Evolutionary conservation across 2,113 vertebrate genomes (phyloP), one percentile per base, ranked within the genome.

Genomic region (Callipepla californica): DNA sequence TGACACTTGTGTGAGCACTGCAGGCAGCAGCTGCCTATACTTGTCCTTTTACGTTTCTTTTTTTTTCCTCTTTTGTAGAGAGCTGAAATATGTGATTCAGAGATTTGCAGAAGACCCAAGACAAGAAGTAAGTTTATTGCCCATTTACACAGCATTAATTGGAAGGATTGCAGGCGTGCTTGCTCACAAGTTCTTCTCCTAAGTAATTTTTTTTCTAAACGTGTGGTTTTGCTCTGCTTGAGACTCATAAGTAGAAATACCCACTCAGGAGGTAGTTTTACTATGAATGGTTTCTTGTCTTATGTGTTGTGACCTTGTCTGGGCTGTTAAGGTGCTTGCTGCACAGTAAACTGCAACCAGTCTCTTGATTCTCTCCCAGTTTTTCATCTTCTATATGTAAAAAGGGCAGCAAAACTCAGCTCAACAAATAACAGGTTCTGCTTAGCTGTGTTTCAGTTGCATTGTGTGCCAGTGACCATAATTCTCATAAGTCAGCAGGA

Each of bases 81-180:
- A 99, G 92, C 98, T 99, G 96, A 99, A 99, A 89, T 99, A 99
- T 0, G 99, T 99, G 68, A 99, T 99, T 96, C 99, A 99, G 97
- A 99, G 99, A 98, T 99, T 99, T 95, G 99, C 99, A 1, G 98
- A 99, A 95, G 99, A 99, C 87, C 99, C 98, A 0, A 98, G 99
- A 92, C 99, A 99, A 97, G 99, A 99, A 98, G 99, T 99, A 95
- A 98, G 98, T 95, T 50, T 76, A 68, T 17, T 63, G 61, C 13
- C 45, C 44, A 13, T 85, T 91, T 85, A 42, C 47, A 53, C 10
- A 65, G 7, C 36, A 26, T 74, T 74, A 65, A 51, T 45, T 57
- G 82, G 42, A 84, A 50, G 42, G 55, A 20, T 50, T 68, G 65
- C 63, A 40, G 25, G 3, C 28, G 8, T 23, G 21, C 44, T 78